Evolutionary conservation across 2,888 invertebrate genomes (phyloP), one percentile per base, ranked within the genome.

Genomic region (Bursaphelenchus okinawaensis): DNA sequence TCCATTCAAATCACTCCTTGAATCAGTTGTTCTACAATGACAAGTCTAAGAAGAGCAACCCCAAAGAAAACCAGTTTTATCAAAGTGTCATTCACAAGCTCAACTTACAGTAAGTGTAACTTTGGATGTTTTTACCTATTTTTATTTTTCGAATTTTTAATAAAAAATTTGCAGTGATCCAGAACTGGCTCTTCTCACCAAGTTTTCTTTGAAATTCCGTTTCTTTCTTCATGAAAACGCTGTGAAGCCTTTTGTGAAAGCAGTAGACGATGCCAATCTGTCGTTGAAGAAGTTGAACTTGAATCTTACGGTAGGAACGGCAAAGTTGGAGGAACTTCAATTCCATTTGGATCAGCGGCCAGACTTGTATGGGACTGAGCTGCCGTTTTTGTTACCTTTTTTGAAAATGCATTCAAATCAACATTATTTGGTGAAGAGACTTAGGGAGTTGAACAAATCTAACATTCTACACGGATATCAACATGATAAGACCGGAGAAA

Each of bases 381-480:
- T 72, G 22, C 75, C 72, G 22, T 75, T 67, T 40, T 22, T 92
- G 55, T 86, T 91, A 60, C 90, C 90, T 0, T 93, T 91, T 84
- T 85, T 93, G 67, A 91, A 91, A 81, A 86, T 91, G 59, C 89
- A 89, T 56, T 86, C 89, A 20, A 91, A 92, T 85, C 92, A 92
- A 84, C 90, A 90, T 80, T 93, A 93, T 85, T 85, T 91, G 19
- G 89, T 90, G 56, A 88, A 88, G 69, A 86, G 93, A 74, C 89
- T 93, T 31, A 87, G 63, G 1, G 90, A 90, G 77, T 86, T 93
- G 69, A 88, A 93, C 86, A 90, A 91, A 79, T 90, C 89, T 76
- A 94, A 90, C 85, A 88, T 89, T 71, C 93, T 93, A 93, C 89
- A 90, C 84, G 88, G 89, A 65, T 93, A 93, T 55, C 89, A 90